phyloP scores from a whole-genome alignment of 1,140 invertebrate species.

The Choristoneura fumiferana region DNA sequence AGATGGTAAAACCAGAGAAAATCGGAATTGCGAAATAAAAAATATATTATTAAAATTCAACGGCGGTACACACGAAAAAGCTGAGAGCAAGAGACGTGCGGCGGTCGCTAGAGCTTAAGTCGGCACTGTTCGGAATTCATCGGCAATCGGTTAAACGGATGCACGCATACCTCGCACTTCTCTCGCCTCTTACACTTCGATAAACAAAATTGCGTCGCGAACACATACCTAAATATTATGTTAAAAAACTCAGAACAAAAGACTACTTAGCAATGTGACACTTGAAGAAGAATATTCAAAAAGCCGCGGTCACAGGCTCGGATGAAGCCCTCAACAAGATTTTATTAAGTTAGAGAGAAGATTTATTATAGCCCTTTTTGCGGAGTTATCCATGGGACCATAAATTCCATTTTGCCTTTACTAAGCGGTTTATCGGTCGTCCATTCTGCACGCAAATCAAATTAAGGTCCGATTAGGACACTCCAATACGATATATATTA shows the following conservation, averaged over 20 bases:
- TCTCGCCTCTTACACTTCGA: too few species aligned
- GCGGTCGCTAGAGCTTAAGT: too few species aligned
- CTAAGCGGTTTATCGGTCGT: constrained; percentile 54
- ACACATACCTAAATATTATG: too few species aligned
- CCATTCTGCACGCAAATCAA: constrained; percentile 54
- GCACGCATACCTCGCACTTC: too few species aligned
- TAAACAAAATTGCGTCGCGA: too few species aligned
- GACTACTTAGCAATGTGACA: not conserved
- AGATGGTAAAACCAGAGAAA: too few species aligned
- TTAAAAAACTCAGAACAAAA: not conserved
- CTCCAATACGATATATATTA: constrained; percentile 31
- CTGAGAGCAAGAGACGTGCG: too few species aligned
- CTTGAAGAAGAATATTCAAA: constrained; percentile 28
- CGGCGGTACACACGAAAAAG: too few species aligned
- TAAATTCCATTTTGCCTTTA: constrained; percentile 56
- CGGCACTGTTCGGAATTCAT: too few species aligned
- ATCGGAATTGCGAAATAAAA: too few species aligned
- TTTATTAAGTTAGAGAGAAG: constrained; percentile 57
- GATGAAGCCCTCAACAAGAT: constrained; percentile 56
- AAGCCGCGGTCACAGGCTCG: constrained; percentile 33
- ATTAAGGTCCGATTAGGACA: constrained; percentile 51
- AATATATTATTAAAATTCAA: too few species aligned
- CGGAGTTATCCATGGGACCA: constrained; percentile 46
- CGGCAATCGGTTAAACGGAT: too few species aligned
- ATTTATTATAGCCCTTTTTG: constrained; percentile 60